These are phyloP conservation scores for Diacarnus erythraeanus DNA, from an alignment of 37 sponge, comb jelly and placozoan species.

Conservation along the genomic window DNA sequence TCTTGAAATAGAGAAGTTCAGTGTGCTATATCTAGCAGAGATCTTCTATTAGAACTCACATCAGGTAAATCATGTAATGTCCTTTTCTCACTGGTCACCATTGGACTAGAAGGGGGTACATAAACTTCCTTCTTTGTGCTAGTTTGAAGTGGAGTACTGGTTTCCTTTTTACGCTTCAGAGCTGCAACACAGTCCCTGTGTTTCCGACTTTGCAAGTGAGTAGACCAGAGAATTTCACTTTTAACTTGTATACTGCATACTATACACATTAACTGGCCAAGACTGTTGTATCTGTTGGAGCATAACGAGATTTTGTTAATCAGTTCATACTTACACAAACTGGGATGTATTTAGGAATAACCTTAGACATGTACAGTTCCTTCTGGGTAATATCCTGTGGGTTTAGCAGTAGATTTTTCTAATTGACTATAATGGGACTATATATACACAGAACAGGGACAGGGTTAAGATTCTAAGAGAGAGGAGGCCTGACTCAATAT, in stretches of 20 bases:
- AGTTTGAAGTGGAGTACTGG: background rate
- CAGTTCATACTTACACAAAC: too few species aligned
- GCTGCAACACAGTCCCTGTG: constrained; percentile 53
- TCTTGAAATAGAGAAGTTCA: too few species aligned
- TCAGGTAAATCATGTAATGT: background rate
- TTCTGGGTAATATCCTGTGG: too few species aligned
- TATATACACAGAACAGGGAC: too few species aligned
- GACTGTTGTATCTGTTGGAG: constrained; percentile 62
- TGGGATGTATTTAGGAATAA: too few species aligned
- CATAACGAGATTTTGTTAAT: too few species aligned
- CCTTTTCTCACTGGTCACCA: background rate
- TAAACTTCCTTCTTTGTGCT: background rate
- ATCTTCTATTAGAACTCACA: background rate
- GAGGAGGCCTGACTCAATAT: too few species aligned
- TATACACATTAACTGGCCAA: constrained; percentile 76
- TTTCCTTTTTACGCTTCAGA: background rate
- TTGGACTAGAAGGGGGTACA: background rate
- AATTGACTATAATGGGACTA: too few species aligned
- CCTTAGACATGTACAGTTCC: background rate
- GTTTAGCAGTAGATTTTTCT: too few species aligned
- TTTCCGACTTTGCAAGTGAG: constrained; percentile 70
- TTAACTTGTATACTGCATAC: constrained; percentile 59
- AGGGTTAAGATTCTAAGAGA: too few species aligned
- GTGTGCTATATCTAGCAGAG: too few species aligned
- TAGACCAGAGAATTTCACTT: constrained; percentile 68